Base-by-base conservation (phyloP, 2,888 invertebrate species). In the Notodonta ziczac region DNA sequence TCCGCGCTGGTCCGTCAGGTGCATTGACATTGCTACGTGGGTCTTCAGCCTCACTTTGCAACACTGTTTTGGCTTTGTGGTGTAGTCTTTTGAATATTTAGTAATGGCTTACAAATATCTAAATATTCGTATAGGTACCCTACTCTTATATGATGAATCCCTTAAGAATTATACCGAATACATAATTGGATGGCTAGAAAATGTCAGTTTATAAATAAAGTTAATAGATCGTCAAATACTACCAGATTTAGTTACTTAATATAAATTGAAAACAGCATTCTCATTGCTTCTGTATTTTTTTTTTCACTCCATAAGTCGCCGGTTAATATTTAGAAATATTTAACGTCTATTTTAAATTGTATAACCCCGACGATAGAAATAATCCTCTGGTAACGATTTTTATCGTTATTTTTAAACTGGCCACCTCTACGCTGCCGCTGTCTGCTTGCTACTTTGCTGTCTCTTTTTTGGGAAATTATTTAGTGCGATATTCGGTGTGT, bases 361-460 rank as follows among this genome's bases (percentile, higher is more conserved):
- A 72, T 74, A 72, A 74, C 78, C 78, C 76, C 78, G 76, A 63
- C 61, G 77, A 76, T 84, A 73, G 78, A 87, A 87, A 87, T 86
- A 85, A 83, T 80, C 75, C 76, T 73, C 72, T 72, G 70, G 73
- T 87, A 88, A 87, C 86, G 88, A 88, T 88, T 87, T 86, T 86
- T 83, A 82, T 77, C 70, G 80, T 79, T 87, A 87, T 86, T 87
- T 87, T 81, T 82, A 85, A 83, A 81, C 74, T 65, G 66, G 59
- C 42, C 68, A 64, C 59, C 67, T 63, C 65, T 69, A 54, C 58
- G 57, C 69, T 62, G 66, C 63, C 67, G 74, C 64, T 67, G 59
- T 66, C 57, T 56, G 66, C 65, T 42, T 65, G 16, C 58, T 61
- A 62, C 65, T 71, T 60, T 59, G 57, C 64, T 63, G 63, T 60